Conservation (phyloP, 2,888 invertebrate species). For the Amaurobius ferox region DNA sequence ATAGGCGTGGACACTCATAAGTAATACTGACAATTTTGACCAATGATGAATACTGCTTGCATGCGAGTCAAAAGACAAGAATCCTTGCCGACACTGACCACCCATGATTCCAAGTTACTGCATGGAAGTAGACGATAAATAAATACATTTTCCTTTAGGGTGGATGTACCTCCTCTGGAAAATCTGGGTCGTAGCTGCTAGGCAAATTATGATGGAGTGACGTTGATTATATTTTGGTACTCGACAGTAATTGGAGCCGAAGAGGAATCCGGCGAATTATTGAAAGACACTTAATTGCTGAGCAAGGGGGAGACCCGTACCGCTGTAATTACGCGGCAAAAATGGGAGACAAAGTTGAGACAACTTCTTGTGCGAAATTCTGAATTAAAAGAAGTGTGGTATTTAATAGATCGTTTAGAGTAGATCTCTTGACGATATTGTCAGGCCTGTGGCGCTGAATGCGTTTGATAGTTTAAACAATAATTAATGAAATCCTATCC, state of each 20-base stretch:
- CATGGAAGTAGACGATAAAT: neutral
- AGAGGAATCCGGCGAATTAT: slow-evolving; percentile 36
- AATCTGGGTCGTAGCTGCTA: slow-evolving; percentile 24
- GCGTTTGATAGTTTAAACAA: too few species aligned
- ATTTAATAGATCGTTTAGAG: too few species aligned
- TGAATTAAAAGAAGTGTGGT: too few species aligned
- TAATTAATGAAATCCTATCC: too few species aligned
- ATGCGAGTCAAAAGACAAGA: neutral
- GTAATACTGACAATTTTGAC: slow-evolving; percentile 14
- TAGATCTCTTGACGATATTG: too few species aligned
- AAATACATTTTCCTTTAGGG: neutral
- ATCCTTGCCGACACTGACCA: slow-evolving; percentile 37
- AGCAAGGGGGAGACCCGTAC: neutral
- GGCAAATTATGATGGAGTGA: slow-evolving; percentile 59
- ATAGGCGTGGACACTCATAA: slow-evolving; percentile 19
- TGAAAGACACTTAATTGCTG: slow-evolving; percentile 45
- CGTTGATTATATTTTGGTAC: slow-evolving; percentile 42
- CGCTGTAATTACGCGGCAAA: neutral
- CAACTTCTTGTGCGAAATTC: too few species aligned
- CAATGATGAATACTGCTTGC: slow-evolving; percentile 37
- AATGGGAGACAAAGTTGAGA: too few species aligned
- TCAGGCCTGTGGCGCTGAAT: too few species aligned
- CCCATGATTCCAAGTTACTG: slow-evolving; percentile 17
- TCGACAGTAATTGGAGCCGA: slow-evolving; percentile 13
- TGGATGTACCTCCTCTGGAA: neutral